These are phyloP conservation scores for Acrossocheilus wenchowensis DNA, from an alignment of 2,797 vertebrate species.

Conservation along the genomic window DNA sequence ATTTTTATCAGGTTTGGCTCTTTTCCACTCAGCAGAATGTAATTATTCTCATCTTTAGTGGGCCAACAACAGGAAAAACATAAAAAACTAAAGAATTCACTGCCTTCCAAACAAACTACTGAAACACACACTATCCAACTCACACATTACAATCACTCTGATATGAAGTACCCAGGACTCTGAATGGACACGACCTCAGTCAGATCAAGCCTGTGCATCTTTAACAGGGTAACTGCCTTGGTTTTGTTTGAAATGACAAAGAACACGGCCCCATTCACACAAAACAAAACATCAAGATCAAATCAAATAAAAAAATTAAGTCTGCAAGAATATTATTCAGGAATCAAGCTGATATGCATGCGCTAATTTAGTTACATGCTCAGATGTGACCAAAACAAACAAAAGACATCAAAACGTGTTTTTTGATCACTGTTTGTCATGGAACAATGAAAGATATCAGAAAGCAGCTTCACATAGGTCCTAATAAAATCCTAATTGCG, in stretches of 20 bases:
- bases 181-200: slow-evolving; percentile 5
- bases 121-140: slow-evolving; percentile 35
- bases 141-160: slow-evolving; percentile 17
- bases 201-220: slow-evolving; percentile 9
- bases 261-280: slow-evolving; percentile 32
- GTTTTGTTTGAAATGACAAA: slow-evolving; percentile 34
- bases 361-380: slow-evolving; percentile 42
- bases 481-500: slow-evolving; percentile 4
- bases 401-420: slow-evolving; percentile 47
- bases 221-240: slow-evolving; percentile 30
- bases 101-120: slow-evolving; percentile 26
- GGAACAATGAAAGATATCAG: slow-evolving; percentile 50
- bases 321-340: slow-evolving; percentile 61
- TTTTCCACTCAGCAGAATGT: slow-evolving; percentile 52
- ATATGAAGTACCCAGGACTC: slow-evolving; percentile 16
- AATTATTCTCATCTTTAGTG: slow-evolving; percentile 23
- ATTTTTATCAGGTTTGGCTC: slow-evolving; percentile 64
- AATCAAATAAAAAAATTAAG: slow-evolving; percentile 30
- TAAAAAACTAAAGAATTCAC: background rate
- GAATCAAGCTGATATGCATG: slow-evolving; percentile 59
- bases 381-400: slow-evolving; percentile 48
- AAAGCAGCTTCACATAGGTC: slow-evolving; percentile 25
- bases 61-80: slow-evolving; percentile 10
- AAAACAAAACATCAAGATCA: slow-evolving; percentile 43
- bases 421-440: slow-evolving; percentile 58